Percentiles rank a stretch among this genome's conserved stretches.
Evolutionary conservation across 1,140 invertebrate genomes (phyloP).

Genomic region (Epicauta chinensis): DNA sequence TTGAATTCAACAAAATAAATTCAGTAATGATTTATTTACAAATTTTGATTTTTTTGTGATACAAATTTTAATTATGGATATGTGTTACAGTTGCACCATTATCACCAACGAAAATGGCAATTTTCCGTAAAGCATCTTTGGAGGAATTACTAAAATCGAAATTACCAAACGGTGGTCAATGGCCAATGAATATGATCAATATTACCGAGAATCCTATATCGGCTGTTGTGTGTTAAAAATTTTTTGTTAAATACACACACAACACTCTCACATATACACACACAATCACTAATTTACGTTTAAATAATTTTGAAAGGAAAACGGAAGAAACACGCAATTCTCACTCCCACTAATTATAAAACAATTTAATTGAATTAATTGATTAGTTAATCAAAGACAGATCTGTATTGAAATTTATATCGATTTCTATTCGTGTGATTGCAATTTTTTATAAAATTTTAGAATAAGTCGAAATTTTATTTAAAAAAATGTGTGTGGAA

Average conservation of each 20-base stretch:
- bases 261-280: constrained; percentile 3
- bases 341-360: too few relatives aligned
- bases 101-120: constrained; percentile 61
- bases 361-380: too few relatives aligned
- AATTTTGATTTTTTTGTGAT: too few relatives aligned
- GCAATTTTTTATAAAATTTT: not conserved
- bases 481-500: not conserved
- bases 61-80: too few relatives aligned
- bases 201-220: constrained; percentile 75
- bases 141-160: constrained; percentile 45
- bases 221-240: constrained; percentile 61
- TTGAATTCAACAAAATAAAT: too few relatives aligned
- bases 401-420: constrained; percentile 40
- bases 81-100: constrained; percentile 57
- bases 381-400: not conserved
- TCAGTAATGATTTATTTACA: too few relatives aligned
- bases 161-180: constrained; percentile 36
- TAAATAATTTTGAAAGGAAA: not conserved
- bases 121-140: constrained; percentile 53
- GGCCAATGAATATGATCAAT: constrained; percentile 59
- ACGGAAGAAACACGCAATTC: too few relatives aligned
- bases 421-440: constrained; percentile 1
- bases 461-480: not conserved
- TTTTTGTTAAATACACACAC: not conserved
- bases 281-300: constrained; percentile 6